These are phyloP conservation scores for Bombus affinis DNA, from an alignment of 1,140 invertebrate genomes.

Conservation along the genomic window DNA sequence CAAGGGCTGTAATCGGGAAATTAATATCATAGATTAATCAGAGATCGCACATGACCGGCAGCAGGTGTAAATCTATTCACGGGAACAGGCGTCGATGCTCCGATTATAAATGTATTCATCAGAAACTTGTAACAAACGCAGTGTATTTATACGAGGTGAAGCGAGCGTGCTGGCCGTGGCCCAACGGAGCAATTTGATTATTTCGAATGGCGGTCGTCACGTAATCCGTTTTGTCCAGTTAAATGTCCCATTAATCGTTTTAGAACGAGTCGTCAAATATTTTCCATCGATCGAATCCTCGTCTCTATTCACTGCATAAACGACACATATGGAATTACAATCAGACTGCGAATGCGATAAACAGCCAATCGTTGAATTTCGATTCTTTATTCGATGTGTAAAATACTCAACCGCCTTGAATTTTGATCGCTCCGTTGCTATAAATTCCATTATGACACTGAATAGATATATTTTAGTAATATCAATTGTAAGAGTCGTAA, in stretches of 20 bases:
- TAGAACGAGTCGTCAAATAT: slow-evolving; percentile 66
- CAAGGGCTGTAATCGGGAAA: slow-evolving; percentile 28
- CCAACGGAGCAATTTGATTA: slow-evolving; percentile 65
- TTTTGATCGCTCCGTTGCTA: background rate
- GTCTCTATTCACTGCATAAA: slow-evolving; percentile 47
- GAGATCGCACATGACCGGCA: slow-evolving; percentile 18
- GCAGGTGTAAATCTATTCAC: slow-evolving; percentile 60
- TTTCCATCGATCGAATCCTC: slow-evolving; percentile 49
- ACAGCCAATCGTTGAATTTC: background rate
- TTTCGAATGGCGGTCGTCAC: slow-evolving; percentile 60
- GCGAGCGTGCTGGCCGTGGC: slow-evolving; percentile 34
- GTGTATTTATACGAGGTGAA: slow-evolving; percentile 53
- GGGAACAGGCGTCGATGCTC: slow-evolving; percentile 16
- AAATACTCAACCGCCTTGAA: background rate
- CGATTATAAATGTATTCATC: slow-evolving; percentile 56
- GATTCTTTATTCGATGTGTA: background rate
- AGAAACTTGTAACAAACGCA: slow-evolving; percentile 61
- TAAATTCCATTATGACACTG: background rate
- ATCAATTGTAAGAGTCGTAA: background rate
- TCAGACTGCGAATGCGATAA: background rate
- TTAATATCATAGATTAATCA: slow-evolving; percentile 43
- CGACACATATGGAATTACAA: slow-evolving; percentile 44
- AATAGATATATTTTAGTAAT: background rate
- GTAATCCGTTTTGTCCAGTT: slow-evolving; percentile 67
- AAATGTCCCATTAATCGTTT: slow-evolving; percentile 67